phyloP scores from a whole-genome alignment of 2,113 vertebrate species.

The Accipiter virgatus region DNA sequence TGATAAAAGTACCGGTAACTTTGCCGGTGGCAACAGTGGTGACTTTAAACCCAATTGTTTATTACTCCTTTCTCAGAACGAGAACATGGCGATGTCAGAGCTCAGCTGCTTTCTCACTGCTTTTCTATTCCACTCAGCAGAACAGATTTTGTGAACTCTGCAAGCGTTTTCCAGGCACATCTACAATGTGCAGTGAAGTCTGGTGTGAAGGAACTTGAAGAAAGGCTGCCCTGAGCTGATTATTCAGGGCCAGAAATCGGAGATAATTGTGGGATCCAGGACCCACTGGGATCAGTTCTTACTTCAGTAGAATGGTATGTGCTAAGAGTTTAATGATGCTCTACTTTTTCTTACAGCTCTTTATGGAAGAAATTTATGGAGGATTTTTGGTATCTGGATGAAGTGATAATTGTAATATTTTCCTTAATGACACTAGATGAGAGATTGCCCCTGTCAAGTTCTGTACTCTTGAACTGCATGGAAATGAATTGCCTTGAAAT shows the following conservation, averaged over 20 bases:
- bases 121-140: background rate
- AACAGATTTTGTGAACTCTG: background rate
- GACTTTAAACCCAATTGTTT: background rate
- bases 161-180: background rate
- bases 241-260: background rate
- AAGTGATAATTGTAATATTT: background rate
- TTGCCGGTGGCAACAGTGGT: background rate
- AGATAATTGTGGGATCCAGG: background rate
- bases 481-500: background rate
- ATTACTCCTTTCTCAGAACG: background rate
- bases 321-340: background rate
- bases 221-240: background rate
- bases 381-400: background rate
- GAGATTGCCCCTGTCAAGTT: background rate
- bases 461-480: background rate
- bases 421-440: background rate
- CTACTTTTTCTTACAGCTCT: background rate
- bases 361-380: background rate
- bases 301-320: conserved; percentile 21
- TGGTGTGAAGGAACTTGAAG: background rate
- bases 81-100: background rate
- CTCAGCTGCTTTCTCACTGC: background rate
- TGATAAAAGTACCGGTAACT: background rate
- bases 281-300: background rate
- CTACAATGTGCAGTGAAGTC: background rate